These are phyloP conservation scores for Acanthopleura granulata DNA, from an alignment of 2,888 invertebrate species.

Conservation along the genomic window DNA sequence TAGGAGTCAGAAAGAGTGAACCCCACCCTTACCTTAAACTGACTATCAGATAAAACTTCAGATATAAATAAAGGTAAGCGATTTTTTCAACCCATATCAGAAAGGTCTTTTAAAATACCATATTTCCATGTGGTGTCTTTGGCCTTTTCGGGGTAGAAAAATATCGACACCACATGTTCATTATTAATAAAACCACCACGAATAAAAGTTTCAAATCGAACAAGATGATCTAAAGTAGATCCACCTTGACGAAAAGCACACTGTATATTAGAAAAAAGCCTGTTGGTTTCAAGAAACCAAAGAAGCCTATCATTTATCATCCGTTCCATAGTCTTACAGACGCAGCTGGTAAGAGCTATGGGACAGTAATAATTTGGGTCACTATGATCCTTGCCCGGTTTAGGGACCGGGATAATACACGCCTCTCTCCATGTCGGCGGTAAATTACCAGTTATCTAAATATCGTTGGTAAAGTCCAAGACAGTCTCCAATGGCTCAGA, in stretches of 20 bases:
- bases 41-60: too few species aligned
- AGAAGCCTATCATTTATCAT: constrained; percentile 42
- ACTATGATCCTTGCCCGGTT: constrained; percentile 32
- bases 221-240: too few species aligned
- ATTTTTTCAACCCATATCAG: too few species aligned
- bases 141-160: too few species aligned
- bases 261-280: constrained; percentile 31
- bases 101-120: too few species aligned
- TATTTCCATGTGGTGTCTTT: too few species aligned
- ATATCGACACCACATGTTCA: too few species aligned
- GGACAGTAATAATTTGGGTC: constrained; percentile 41
- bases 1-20: too few species aligned
- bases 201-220: too few species aligned
- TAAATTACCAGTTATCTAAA: constrained; percentile 28
- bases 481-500: constrained; percentile 12
- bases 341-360: constrained; percentile 46
- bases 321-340: constrained; percentile 45
- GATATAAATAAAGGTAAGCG: too few species aligned
- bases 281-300: constrained; percentile 36
- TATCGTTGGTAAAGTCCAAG: constrained; percentile 26
- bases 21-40: too few species aligned
- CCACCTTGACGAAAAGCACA: constrained; percentile 30
- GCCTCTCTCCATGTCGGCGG: constrained; percentile 29
- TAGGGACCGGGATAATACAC: constrained; percentile 23
- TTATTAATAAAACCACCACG: too few species aligned